Evolutionary conservation across 2,113 vertebrate genomes (phyloP), one percentile per base, ranked within the genome.

Genomic region (Naja naja): DNA sequence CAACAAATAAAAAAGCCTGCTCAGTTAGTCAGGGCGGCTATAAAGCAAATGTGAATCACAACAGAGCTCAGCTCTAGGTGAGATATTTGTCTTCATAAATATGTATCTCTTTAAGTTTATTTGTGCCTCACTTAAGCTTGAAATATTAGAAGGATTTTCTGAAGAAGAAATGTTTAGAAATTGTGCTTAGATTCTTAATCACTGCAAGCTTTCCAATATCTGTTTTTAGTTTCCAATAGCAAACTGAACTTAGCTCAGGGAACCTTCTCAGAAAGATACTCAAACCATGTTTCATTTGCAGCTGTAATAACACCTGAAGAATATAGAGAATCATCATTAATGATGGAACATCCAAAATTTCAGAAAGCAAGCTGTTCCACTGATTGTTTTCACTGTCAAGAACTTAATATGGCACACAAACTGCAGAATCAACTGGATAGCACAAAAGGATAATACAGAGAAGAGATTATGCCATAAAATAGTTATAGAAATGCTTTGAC

Each of bases 401-500:
- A n/a, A n/a, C 3, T 64, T 14, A 64, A 64, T 30, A 53, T 74
- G 88, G 74, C 39, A 7, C 45, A 34, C 30, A 60, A 47, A 90
- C 14, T n/a, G 52, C 54, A 90, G 74, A 93, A 93, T 90, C 74
- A 18, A 93, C n/a, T 43, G 43, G 88, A 55, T 55, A 93, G 89
- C 85, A 85, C 60, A 93, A 90, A 93, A 74, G 86, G 54, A 34
- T 93, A 81, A 86, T 55, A 64, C 3, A 39, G 74, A 64, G 22
- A 93, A 23, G 20, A 93, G n/a, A 90, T 90, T 49, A 64, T 47
- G 30, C 12, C n/a, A 93, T 93, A 90, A 93, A 93, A 87, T 45
- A 90, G 45, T n/a, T 90, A 93, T 86, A 45, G 86, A 89, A 86
- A 54, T 25, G 88, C 39, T 55, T 43, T 58, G 54, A 86, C 11